phyloP scores from a whole-genome alignment of 2,113 vertebrate genomes.

The Spilogale gracilis region DNA sequence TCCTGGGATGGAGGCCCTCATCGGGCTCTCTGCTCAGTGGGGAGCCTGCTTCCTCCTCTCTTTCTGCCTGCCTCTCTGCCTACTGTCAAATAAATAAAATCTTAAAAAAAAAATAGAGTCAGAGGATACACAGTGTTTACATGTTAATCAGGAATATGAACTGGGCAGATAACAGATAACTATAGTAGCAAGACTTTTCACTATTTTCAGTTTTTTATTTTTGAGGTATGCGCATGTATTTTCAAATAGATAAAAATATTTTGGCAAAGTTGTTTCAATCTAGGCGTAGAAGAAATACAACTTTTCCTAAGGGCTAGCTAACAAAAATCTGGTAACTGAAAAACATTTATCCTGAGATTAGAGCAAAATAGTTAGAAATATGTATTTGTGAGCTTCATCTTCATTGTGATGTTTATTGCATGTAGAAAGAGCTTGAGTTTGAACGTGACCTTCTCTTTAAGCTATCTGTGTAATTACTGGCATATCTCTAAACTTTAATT shows the following conservation, averaged over 20 bases:
- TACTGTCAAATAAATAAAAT: no score
- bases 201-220: not conserved
- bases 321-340: not conserved
- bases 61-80: no score
- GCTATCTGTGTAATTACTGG: not conserved
- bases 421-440: not conserved
- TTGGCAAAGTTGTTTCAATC: slow-evolving; percentile 33
- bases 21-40: no score
- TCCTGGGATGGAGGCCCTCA: no score
- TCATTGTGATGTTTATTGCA: not conserved
- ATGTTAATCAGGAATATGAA: not conserved
- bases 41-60: no score
- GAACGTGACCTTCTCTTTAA: not conserved
- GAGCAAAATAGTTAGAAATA: not conserved
- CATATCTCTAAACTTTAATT: slow-evolving; percentile 7
- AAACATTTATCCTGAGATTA: not conserved
- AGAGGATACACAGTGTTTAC: not conserved
- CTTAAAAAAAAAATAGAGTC: not conserved
- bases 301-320: not conserved
- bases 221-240: not conserved
- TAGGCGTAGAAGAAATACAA: slow-evolving; percentile 11
- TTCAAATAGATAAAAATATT: not conserved
- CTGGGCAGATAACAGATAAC: not conserved
- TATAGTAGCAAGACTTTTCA: not conserved
- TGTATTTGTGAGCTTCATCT: not conserved